Conservation (phyloP, 2,888 invertebrate genomes). For the Herminia tarsipennalis region DNA sequence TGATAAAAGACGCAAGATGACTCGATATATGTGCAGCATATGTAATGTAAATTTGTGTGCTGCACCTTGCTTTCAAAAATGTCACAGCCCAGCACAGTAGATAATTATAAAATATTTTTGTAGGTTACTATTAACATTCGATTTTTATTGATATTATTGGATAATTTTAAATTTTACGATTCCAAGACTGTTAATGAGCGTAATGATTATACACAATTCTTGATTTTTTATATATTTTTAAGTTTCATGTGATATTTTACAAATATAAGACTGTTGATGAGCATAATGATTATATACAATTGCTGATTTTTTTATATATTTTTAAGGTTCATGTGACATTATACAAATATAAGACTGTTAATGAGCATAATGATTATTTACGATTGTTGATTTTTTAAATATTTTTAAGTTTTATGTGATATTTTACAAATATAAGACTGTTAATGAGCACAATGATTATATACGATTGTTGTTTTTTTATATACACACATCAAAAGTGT, state of each 20-base stretch:
- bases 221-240: no score
- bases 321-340: not conserved
- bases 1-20: constrained; percentile 20
- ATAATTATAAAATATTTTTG: constrained; percentile 8
- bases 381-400: constrained; percentile 8
- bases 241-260: no score
- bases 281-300: not conserved
- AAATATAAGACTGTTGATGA: not conserved
- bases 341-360: not conserved
- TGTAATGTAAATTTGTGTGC: constrained; percentile 24
- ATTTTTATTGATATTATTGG: constrained; percentile 8
- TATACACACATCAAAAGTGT: no score
- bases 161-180: no score
- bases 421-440: not conserved
- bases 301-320: not conserved
- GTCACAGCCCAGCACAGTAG: constrained; percentile 10
- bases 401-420: constrained; percentile 2
- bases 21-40: constrained; percentile 21
- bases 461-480: no score
- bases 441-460: not conserved
- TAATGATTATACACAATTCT: no score
- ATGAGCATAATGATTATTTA: not conserved
- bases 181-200: no score
- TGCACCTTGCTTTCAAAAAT: constrained; percentile 14
- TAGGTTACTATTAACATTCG: constrained; percentile 8